A percentile compares a stretch with the other conserved stretches of the same genome.
These are phyloP conservation scores for Tetropium fuscum DNA, from an alignment of 2,888 invertebrate genomes.

Conservation along the genomic window DNA sequence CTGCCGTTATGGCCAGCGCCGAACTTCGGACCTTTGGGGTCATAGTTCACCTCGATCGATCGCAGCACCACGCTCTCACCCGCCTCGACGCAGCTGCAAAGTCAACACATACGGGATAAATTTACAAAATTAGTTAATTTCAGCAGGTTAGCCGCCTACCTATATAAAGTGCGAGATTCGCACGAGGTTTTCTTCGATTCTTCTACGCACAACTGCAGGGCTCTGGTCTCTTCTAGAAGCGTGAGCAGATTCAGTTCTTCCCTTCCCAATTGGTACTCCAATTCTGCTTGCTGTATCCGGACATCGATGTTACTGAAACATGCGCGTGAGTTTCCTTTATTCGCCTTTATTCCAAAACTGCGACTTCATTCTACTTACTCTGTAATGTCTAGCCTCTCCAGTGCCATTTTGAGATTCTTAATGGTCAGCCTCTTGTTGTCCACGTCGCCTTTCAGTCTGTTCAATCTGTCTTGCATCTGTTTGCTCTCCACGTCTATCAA, in stretches of 20 bases:
- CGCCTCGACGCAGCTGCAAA: slow-evolving; percentile 64
- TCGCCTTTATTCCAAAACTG: not conserved
- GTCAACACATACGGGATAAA: slow-evolving; percentile 6
- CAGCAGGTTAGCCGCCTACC: slow-evolving; percentile 47
- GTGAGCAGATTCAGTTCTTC: slow-evolving; percentile 90
- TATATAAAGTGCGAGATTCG: slow-evolving; percentile 64
- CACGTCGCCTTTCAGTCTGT: slow-evolving; percentile 74
- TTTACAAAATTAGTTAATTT: not conserved
- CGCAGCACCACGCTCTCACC: slow-evolving; percentile 66
- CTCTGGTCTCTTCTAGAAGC: slow-evolving; percentile 85
- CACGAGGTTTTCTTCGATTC: slow-evolving; percentile 67
- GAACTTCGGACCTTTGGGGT: slow-evolving; percentile 79
- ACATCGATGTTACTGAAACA: slow-evolving; percentile 88
- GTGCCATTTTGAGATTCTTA: slow-evolving; percentile 82
- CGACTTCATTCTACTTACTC: slow-evolving; percentile 75
- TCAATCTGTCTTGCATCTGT: slow-evolving; percentile 72
- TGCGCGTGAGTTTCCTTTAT: no score
- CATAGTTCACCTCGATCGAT: slow-evolving; percentile 77
- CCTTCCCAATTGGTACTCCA: slow-evolving; percentile 88
- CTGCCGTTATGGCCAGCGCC: slow-evolving; percentile 78
- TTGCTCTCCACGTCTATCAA: slow-evolving; percentile 70
- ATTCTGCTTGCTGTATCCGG: slow-evolving; percentile 89
- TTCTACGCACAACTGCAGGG: slow-evolving; percentile 82
- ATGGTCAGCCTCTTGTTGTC: slow-evolving; percentile 84
- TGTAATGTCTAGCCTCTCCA: slow-evolving; percentile 87